Base-by-base conservation (phyloP, 92 coral and sea anemone genomes). In the Phenganax marumi region DNA sequence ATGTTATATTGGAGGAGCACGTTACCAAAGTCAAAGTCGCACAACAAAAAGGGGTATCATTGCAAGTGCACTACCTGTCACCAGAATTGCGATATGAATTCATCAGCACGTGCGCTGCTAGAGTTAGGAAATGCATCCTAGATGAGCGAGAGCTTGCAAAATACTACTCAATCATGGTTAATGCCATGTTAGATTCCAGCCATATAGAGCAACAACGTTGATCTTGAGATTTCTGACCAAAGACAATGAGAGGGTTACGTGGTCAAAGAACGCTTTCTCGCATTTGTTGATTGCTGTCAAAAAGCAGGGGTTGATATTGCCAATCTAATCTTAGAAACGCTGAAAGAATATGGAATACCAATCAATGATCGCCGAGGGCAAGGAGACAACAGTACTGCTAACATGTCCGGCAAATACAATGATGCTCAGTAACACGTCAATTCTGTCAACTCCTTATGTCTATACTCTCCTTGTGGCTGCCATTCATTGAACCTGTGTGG, bases 381-480 rank as follows among this genome's bases (percentile, higher is more conserved):
- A 52, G 57, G 57, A 8, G 8, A 52, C 57, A 14, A 52, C 14
- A 52, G 14, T 52, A 14, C 57, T 52, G 57, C 57, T 52, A 52
- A 52, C 14, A 52, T 52, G 57, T 52, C 57, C n/a, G n/a, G n/a
- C n/a, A n/a, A n/a, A n/a, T n/a, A n/a, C n/a, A n/a, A n/a, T n/a
- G n/a, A n/a, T n/a, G n/a, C n/a, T n/a, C n/a, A n/a, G n/a, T n/a
- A 54, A 17, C 60, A 54, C 17, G 17, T 54, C 60, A 10, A 10
- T 54, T 10, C 60, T 17, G 17, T 54, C 60, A 54, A 54, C 60
- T 17, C 60, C 17, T 54, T 54, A 23, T 63, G 70, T 23, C 26
- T 63, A 63, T 63, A 63, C 70, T 63, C 70, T 18, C 70, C 70
- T 63, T 63, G 70, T 68, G 47, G 73, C 73, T 68, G 73, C 73